Conservation (phyloP, 2,797 vertebrate species). For the Danio tinwini region DNA sequence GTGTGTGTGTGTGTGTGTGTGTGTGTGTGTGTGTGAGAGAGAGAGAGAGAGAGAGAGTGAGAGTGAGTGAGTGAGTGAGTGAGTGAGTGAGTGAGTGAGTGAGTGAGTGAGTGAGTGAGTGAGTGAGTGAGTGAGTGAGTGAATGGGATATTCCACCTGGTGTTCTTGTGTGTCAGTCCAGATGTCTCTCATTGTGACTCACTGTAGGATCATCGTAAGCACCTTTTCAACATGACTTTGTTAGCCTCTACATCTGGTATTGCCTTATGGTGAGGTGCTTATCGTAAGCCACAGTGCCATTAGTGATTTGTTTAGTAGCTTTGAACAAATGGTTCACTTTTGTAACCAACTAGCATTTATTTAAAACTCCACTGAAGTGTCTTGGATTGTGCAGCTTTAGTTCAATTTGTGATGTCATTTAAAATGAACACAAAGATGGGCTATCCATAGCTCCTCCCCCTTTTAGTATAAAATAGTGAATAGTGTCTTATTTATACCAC, state of each 20-base stretch:
- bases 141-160: slow-evolving; percentile 21
- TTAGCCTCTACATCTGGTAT: slow-evolving; percentile 34
- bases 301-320: neutral
- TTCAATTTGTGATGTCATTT: too few relatives aligned
- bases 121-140: neutral
- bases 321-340: neutral
- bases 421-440: too few relatives aligned
- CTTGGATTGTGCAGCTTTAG: neutral
- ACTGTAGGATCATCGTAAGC: slow-evolving; percentile 19
- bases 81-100: neutral
- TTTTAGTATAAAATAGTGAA: too few relatives aligned
- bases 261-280: slow-evolving; percentile 11
- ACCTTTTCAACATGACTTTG: slow-evolving; percentile 18
- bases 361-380: neutral
- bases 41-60: too few relatives aligned
- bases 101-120: slow-evolving; percentile 2
- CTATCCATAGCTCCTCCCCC: too few relatives aligned
- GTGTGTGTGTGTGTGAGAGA: neutral
- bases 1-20: neutral
- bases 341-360: neutral
- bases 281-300: neutral
- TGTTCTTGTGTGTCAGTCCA: slow-evolving; percentile 35
- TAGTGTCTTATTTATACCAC: too few relatives aligned
- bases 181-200: slow-evolving; percentile 41
- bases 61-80: neutral